Evolutionary conservation across 2,113 vertebrate species (phyloP).

Genomic region (Antechinus stuartii): DNA sequence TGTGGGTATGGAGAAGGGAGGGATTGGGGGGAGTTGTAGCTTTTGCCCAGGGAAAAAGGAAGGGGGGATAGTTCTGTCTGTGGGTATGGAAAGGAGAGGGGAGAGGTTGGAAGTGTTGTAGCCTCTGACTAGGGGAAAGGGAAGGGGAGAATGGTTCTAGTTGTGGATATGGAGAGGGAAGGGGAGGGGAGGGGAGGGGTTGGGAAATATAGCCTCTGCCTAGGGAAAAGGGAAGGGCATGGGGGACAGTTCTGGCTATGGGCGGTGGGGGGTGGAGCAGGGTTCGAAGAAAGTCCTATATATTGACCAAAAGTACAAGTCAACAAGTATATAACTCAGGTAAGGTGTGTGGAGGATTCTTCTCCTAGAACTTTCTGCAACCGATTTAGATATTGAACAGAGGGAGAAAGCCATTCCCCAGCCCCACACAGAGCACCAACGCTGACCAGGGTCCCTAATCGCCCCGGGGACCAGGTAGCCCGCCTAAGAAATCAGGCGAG

Average conservation of each 20-base stretch:
- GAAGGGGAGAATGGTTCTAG: not conserved
- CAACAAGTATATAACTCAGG: not conserved
- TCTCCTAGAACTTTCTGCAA: not conserved
- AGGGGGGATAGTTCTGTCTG: not conserved
- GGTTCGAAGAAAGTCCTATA: not conserved
- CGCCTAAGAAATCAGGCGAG: constrained; percentile 83
- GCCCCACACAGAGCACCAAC: not conserved
- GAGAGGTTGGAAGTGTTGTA: not conserved
- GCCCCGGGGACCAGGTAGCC: constrained; percentile 5
- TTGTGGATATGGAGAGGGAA: too few species aligned
- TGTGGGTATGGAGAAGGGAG: not conserved
- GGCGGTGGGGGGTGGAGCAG: not conserved
- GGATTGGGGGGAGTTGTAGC: not conserved
- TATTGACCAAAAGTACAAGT: not conserved
- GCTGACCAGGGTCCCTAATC: not conserved
- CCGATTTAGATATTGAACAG: not conserved
- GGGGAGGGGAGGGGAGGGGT: too few species aligned
- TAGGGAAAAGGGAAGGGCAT: not conserved
- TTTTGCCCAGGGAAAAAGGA: not conserved
- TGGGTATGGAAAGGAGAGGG: too few species aligned
- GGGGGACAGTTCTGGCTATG: not conserved
- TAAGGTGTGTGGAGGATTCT: not conserved
- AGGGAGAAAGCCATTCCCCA: not conserved
- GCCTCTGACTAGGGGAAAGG: not conserved
- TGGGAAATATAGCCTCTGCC: not conserved